Evolutionary conservation across 2,888 invertebrate species (phyloP).

Genomic region (Morpho deidamia): DNA sequence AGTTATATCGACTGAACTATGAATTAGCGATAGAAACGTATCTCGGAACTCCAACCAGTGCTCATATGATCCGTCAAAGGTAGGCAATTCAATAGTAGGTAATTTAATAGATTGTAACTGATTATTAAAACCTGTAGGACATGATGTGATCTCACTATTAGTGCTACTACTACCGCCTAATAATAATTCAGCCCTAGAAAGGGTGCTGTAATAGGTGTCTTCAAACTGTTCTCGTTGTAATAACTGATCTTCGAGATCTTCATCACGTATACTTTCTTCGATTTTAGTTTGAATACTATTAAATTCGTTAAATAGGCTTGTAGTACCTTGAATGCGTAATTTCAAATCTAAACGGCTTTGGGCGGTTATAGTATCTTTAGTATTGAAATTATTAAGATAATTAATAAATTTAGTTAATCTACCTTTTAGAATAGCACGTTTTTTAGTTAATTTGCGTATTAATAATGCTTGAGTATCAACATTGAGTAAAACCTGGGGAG

Average conservation of each 20-base stretch:
- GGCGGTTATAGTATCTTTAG: not conserved
- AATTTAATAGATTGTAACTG: not conserved
- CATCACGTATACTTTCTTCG: not conserved
- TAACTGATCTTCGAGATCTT: not conserved
- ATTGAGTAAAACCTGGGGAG: too few relatives aligned
- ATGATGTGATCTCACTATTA: not conserved
- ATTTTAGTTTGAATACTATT: not conserved
- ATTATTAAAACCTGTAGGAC: not conserved
- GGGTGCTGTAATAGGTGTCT: not conserved
- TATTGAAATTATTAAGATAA: not conserved
- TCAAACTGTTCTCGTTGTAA: not conserved
- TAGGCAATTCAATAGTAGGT: not conserved
- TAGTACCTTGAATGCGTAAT: not conserved
- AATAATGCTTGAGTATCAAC: not conserved
- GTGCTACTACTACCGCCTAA: too few relatives aligned
- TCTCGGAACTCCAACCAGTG: not conserved
- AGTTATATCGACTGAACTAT: not conserved
- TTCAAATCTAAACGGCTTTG: not conserved
- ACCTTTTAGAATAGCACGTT: not conserved
- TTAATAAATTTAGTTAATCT: not conserved
- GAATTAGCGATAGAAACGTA: not conserved
- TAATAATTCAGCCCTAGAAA: not conserved
- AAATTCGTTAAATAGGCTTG: not conserved
- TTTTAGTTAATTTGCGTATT: not conserved
- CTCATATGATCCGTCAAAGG: not conserved